These are phyloP conservation scores for Coilia nasus DNA, from an alignment of 2,797 vertebrate genomes.

Conservation along the genomic window DNA sequence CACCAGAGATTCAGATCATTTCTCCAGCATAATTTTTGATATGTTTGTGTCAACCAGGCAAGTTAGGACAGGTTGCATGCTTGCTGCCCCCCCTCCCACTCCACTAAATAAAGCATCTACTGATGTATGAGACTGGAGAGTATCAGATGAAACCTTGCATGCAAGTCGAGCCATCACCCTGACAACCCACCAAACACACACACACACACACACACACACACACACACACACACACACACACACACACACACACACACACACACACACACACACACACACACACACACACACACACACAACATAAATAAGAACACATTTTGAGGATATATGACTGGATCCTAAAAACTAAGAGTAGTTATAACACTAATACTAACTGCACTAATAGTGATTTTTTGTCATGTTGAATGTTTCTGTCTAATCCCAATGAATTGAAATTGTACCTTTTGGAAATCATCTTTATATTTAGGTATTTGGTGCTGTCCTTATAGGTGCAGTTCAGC, in stretches of 20 bases:
- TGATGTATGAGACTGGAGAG: slow-evolving; percentile 22
- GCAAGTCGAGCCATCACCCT: background rate
- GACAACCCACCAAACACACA: background rate
- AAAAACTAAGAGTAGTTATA: too few relatives aligned
- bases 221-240: background rate
- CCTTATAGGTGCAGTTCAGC: background rate
- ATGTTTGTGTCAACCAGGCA: slow-evolving; percentile 33
- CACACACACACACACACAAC: slow-evolving; percentile 12
- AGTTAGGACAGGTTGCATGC: slow-evolving; percentile 41
- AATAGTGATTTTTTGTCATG: background rate
- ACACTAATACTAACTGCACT: too few relatives aligned
- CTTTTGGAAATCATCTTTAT: background rate
- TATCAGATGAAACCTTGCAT: slow-evolving; percentile 40
- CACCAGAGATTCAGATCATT: background rate
- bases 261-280: background rate
- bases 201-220: background rate
- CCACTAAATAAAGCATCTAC: slow-evolving; percentile 46
- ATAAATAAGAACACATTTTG: background rate
- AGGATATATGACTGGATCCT: too few relatives aligned
- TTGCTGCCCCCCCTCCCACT: slow-evolving; percentile 34
- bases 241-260: slow-evolving; percentile 18
- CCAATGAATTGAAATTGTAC: background rate
- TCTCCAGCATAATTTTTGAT: background rate
- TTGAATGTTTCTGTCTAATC: background rate
- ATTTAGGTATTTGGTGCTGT: background rate